Base-by-base conservation (phyloP, 2,797 vertebrate genomes). In the Lycodopsis pacificus region DNA sequence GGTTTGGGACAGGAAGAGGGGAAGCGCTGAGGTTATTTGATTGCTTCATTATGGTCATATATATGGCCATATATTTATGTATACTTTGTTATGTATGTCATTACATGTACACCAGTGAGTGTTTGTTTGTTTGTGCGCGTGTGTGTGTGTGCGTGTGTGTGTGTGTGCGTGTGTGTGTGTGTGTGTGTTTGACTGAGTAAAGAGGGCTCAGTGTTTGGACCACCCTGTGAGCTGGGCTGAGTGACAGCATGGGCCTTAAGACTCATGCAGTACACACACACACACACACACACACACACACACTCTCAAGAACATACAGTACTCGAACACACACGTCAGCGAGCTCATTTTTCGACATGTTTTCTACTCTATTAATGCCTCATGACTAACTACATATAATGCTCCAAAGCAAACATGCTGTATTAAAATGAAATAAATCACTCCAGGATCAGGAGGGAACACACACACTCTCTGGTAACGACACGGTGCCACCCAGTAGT, bases 171-270 rank as follows among this genome's bases (percentile, higher is more conserved):
- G 76, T n/a, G 76, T 58, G 48, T 77, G 75, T 70, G 76, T 64
- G 73, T n/a, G 73, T 42, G 63, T 77, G 71, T 71, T 73, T 22
- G 76, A 79, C 71, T 15, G 87, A 93, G 92, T 88, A 94, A 89
- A 94, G 92, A 94, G 92, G 92, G 85, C 89, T 91, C 92, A 94
- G 93, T 94, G 94, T 94, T 93, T 82, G 87, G 93, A 95, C 94
- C 94, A 94, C 94, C 94, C 92, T 95, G 94, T 25, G 86, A 90
- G 94, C 90, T 86, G 88, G 87, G 91, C 91, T 94, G 91, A 94
- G 88, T 93, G 93, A 94, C 92, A 93, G 93, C 88, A 67, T 79
- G 89, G 91, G 93, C 92, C 93, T 93, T 90, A 89, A 85, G 85
- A 89, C 90, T 87, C 80, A 77, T 53, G 71, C 84, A 72, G 73